Evolutionary conservation across 2,113 vertebrate species (phyloP), one percentile per base, ranked within the genome.

Genomic region (Dendropsophus ebraccatus): DNA sequence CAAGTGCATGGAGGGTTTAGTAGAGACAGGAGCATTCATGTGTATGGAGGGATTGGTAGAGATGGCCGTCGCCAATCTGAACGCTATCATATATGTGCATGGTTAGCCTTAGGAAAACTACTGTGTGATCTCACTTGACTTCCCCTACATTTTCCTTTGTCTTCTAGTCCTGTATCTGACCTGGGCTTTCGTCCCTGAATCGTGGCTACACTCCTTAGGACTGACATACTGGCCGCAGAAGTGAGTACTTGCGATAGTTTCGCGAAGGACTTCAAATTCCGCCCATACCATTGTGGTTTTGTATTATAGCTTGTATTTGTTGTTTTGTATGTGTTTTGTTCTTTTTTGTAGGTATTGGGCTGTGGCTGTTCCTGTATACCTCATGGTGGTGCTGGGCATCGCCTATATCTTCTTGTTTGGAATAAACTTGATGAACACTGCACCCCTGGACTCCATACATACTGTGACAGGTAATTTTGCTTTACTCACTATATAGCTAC

Each of bases 181-280:
- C n/a, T 99, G 98, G 98, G 97, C 97, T 1, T 98, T 94, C 8
- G 6, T 96, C 91, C 98, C 98, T 1, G 97, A 97, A 70, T 92
- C 95, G 41, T 99, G 97, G 97, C 94, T 99, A 3, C 94, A 97
- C 88, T 96, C 94, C 4, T 28, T 97, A 86, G 97, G 97, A 70
- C 93, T 99, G 77, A 96, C 97, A 1, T 99, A 99, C 85, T 99
- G 97, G 98, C 98, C 98, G 90, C 98, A 99, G 90, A 99, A 98
- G 98, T 98, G 94, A 94, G 96, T 95, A 80, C 10, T 49, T 7
- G 2, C 35, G 3, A 12, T 37, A 16, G 35, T 32, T 1, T 6
- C 1, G n/a, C n/a, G 73, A 3, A 17, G 25, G 60, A n/a, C 12
- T 14, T 11, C 10, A 65, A 2, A 47, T 74, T 25, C 37, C 49